Percentiles rank a stretch among this genome's conserved stretches.
These are phyloP conservation scores for Malurus alboscapulatus DNA, from an alignment of 2,113 vertebrate species.

Conservation along the genomic window DNA sequence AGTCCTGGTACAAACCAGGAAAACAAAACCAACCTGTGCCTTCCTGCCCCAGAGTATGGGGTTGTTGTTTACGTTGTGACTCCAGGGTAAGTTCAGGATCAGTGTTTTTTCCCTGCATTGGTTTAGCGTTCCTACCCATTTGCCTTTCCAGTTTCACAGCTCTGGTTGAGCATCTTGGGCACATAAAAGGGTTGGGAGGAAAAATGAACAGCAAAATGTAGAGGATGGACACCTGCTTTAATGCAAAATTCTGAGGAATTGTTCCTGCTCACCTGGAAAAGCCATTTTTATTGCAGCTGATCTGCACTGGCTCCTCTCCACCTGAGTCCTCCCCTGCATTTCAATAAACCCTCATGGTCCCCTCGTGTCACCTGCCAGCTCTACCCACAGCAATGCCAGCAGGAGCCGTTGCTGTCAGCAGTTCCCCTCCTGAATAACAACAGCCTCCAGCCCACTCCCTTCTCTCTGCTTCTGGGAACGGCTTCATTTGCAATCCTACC, in stretches of 20 bases:
- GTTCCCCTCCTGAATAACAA: background rate
- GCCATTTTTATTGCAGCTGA: background rate
- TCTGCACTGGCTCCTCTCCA: background rate
- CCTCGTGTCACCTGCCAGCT: background rate
- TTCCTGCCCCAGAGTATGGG: rapidly evolving
- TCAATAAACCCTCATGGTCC: background rate
- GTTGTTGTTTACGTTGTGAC: background rate
- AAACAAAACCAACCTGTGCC: background rate
- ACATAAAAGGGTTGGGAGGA: background rate
- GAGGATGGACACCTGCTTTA: rapidly evolving
- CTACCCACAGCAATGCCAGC: background rate
- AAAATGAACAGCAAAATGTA: background rate
- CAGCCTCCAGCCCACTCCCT: background rate
- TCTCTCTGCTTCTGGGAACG: rapidly evolving
- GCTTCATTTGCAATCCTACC: background rate
- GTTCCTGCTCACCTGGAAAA: background rate
- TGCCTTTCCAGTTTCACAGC: background rate
- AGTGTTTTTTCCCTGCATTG: background rate
- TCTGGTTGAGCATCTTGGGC: background rate
- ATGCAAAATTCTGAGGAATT: background rate
- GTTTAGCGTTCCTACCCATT: background rate
- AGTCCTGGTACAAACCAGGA: background rate
- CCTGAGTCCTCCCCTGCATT: background rate
- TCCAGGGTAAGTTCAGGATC: background rate
- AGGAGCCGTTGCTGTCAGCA: background rate